Percentiles rank a stretch among this genome's conserved stretches.
Evolutionary conservation across 2,888 invertebrate genomes (phyloP).

Genomic region (Mechanitis mazaeus): DNA sequence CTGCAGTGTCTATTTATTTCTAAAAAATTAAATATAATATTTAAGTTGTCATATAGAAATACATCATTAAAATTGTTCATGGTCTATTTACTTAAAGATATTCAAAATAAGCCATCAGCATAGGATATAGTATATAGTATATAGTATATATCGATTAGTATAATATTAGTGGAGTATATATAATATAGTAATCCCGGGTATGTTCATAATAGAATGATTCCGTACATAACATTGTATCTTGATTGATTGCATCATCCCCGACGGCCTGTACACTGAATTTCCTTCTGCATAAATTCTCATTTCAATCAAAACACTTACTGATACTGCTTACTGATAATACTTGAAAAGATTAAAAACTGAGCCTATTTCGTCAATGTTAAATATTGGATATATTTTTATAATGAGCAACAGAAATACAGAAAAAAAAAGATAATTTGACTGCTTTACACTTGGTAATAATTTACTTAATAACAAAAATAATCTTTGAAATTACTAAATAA

Average conservation of each 20-base stretch:
- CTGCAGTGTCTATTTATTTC: too few species aligned
- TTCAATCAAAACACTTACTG: slow-evolving; percentile 26
- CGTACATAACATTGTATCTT: slow-evolving; percentile 28
- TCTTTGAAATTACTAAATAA: too few species aligned
- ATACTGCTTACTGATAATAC: slow-evolving; percentile 5
- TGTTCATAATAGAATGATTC: slow-evolving; percentile 29
- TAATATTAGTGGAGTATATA: slow-evolving; percentile 20
- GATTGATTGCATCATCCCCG: slow-evolving; percentile 29
- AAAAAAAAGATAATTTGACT: too few species aligned
- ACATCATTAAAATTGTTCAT: too few species aligned
- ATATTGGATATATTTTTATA: too few species aligned
- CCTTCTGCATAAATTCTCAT: slow-evolving; percentile 27
- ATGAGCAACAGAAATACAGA: too few species aligned
- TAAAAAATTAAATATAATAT: too few species aligned
- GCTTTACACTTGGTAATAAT: too few species aligned
- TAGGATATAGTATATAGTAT: not conserved
- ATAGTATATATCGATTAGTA: not conserved
- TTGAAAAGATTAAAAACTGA: not conserved
- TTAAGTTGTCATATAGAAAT: too few species aligned
- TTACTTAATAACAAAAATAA: too few species aligned
- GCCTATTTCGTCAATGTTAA: too few species aligned
- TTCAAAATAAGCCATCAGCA: slow-evolving; percentile 5
- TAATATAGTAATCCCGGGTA: slow-evolving; percentile 28
- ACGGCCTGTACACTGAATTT: slow-evolving; percentile 23
- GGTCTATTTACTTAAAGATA: not conserved